Evolutionary conservation across 2,113 vertebrate species (phyloP).

Genomic region (Amazona guildingii): DNA sequence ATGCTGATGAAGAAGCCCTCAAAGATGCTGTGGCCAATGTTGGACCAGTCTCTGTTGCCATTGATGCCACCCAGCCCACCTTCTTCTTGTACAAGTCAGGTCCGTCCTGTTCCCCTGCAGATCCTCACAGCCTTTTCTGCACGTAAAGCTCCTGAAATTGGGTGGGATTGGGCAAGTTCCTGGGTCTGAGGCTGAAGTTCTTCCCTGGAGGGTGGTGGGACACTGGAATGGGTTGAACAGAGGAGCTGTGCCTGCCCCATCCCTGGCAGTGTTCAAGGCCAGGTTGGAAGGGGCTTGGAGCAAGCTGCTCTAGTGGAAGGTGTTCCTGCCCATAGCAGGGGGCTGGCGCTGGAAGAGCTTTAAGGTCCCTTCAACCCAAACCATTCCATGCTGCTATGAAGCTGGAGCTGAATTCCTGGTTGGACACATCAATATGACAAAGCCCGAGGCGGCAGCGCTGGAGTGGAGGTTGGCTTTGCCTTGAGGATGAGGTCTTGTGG

Average conservation of each 20-base stretch:
- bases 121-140: not conserved
- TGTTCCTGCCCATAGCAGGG: not conserved
- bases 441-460: accelerated
- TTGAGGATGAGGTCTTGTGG: not conserved
- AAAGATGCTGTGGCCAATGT: constrained; percentile 77
- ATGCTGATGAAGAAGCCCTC: constrained; percentile 73
- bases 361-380: not conserved
- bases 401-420: not conserved
- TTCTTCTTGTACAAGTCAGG: constrained; percentile 86
- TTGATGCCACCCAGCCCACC: constrained; percentile 77
- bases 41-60: constrained; percentile 87
- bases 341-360: not conserved
- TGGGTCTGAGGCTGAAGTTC: not conserved
- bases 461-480: not conserved
- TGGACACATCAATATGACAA: accelerated
- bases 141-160: accelerated
- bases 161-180: not conserved
- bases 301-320: not conserved
- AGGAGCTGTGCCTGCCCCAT: not conserved
- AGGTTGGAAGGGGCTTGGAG: not conserved
- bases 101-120: constrained; percentile 20
- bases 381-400: not conserved
- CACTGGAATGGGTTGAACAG: not conserved
- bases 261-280: not conserved
- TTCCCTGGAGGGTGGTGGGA: not conserved